A percentile compares a stretch with the other conserved stretches of the same genome.
Evolutionary conservation across 2,888 invertebrate species (phyloP).

Genomic region (Drosophila kambysellisi): DNA sequence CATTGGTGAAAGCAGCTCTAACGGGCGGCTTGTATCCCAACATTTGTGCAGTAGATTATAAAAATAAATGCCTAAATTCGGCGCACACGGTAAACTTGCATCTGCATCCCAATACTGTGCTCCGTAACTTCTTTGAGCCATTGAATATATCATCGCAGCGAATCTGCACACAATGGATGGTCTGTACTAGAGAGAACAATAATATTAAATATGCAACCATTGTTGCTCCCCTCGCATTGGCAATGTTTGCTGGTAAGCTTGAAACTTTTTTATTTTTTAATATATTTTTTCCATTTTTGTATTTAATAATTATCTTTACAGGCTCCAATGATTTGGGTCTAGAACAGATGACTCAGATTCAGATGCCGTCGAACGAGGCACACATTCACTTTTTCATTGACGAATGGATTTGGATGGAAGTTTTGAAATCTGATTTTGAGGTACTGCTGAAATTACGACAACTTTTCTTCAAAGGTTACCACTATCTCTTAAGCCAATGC

Average conservation of each 20-base stretch:
- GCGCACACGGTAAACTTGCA: slow-evolving; percentile 23
- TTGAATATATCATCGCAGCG: slow-evolving; percentile 18
- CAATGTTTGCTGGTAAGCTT: slow-evolving; percentile 57
- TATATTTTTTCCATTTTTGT: neutral
- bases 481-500: slow-evolving; percentile 49
- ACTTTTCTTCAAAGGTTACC: slow-evolving; percentile 47
- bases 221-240: slow-evolving; percentile 55
- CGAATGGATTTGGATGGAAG: slow-evolving; percentile 69
- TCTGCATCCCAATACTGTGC: slow-evolving; percentile 54
- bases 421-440: slow-evolving; percentile 40
- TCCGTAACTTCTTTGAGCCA: slow-evolving; percentile 49
- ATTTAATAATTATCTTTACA: slow-evolving; percentile 5
- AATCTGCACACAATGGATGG: slow-evolving; percentile 53
- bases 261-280: neutral
- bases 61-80: slow-evolving; percentile 39
- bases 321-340: slow-evolving; percentile 39
- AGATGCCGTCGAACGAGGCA: neutral
- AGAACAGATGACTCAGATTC: slow-evolving; percentile 21
- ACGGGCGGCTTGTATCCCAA: slow-evolving; percentile 94
- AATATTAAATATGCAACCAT: slow-evolving; percentile 54
- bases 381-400: slow-evolving; percentile 55
- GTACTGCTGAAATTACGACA: slow-evolving; percentile 53
- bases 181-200: slow-evolving; percentile 85
- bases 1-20: slow-evolving; percentile 91
- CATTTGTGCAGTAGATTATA: slow-evolving; percentile 53